phyloP scores from a whole-genome alignment of 2,888 invertebrate genomes.

The Tachina lurida region DNA sequence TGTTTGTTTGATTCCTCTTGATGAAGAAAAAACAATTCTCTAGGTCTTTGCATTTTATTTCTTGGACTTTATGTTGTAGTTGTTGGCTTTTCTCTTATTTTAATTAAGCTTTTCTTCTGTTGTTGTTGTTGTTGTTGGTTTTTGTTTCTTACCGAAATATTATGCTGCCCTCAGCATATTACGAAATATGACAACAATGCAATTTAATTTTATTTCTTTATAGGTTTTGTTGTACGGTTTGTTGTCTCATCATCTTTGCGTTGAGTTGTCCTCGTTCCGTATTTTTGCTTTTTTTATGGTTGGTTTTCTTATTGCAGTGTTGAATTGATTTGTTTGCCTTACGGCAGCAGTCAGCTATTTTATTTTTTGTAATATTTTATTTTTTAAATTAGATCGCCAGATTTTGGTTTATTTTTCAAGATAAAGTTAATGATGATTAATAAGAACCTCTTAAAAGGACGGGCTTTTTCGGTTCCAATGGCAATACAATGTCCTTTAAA shows the following conservation, averaged over 20 bases:
- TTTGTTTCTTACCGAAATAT: constrained; percentile 65
- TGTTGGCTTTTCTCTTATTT: constrained; percentile 47
- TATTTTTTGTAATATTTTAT: constrained; percentile 4
- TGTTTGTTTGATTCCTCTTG: constrained; percentile 58
- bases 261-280: constrained; percentile 70
- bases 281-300: constrained; percentile 61
- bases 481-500: no score
- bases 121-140: constrained; percentile 28
- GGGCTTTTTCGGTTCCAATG: not conserved
- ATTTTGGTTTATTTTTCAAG: constrained; percentile 36
- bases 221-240: constrained; percentile 61
- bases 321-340: constrained; percentile 50
- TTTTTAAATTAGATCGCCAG: constrained; percentile 54
- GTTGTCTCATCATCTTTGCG: constrained; percentile 67
- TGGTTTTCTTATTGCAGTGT: constrained; percentile 50
- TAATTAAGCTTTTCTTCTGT: constrained; percentile 65
- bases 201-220: constrained; percentile 72
- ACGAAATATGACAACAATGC: constrained; percentile 82
- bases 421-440: no score
- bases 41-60: constrained; percentile 59
- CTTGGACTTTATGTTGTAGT: constrained; percentile 31
- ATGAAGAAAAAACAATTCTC: constrained; percentile 24
- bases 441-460: not conserved
- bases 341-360: constrained; percentile 64
- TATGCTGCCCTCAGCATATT: constrained; percentile 76